phyloP scores from a whole-genome alignment of 1,140 invertebrate genomes.

The Euwallacea similis region DNA sequence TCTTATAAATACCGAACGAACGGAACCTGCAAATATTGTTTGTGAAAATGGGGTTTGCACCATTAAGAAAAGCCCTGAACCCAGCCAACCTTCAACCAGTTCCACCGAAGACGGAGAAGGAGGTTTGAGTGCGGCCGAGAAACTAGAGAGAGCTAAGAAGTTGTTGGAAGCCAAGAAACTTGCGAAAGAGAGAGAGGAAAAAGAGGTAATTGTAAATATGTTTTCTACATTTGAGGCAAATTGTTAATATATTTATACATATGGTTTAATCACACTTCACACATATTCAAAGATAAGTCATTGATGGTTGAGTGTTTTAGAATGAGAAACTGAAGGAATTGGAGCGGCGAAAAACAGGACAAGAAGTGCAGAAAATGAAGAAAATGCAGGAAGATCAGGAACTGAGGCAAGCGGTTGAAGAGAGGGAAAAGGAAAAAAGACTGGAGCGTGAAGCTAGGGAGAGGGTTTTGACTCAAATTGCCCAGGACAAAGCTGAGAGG shows the following conservation, averaged over 20 bases:
- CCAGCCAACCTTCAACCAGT: neutral
- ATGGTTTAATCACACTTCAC: too few species aligned
- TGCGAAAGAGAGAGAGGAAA: constrained; percentile 66
- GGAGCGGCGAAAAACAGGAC: constrained; percentile 69
- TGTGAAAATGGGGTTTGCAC: constrained; percentile 46
- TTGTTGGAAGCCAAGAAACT: constrained; percentile 63
- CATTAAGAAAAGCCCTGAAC: constrained; percentile 43
- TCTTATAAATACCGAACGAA: constrained; percentile 36
- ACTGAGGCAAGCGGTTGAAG: constrained; percentile 67
- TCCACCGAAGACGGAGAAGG: constrained; percentile 22
- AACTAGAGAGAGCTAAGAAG: constrained; percentile 55
- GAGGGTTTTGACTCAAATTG: constrained; percentile 72
- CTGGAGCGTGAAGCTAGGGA: constrained; percentile 69
- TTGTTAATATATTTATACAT: too few species aligned
- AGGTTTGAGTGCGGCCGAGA: constrained; percentile 46
- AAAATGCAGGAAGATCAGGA: constrained; percentile 74
- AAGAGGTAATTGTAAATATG: constrained; percentile 54
- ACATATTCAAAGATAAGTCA: neutral
- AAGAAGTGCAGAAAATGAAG: constrained; percentile 70
- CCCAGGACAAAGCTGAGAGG: constrained; percentile 69
- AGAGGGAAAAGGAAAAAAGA: constrained; percentile 70
- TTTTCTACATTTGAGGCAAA: neutral
- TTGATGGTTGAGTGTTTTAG: constrained; percentile 38
- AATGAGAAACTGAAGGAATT: constrained; percentile 68
- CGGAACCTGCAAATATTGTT: constrained; percentile 34